Base-by-base conservation (phyloP, 1,140 invertebrate species). In the Drosophila tani region DNA sequence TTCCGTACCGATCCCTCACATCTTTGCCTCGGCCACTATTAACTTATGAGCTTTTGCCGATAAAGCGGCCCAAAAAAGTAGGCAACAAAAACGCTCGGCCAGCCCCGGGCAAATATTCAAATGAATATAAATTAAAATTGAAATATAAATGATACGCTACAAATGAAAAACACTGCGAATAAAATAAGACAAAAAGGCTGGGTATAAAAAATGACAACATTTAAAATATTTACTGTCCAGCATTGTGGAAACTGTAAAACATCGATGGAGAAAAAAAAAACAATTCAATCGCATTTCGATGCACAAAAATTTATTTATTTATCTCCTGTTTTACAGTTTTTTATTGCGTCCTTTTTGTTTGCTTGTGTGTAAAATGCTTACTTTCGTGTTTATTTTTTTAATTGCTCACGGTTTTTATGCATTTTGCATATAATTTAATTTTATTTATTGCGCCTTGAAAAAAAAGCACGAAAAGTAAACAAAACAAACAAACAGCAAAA, bases 91-190 rank as follows among this genome's bases (percentile, higher is more conserved):
- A 45, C 17, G 9, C 1, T 4, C 19, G n/a, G 5, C 17, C n/a
- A 19, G 27, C 24, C 50, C 24, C 27, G 6, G 35, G 63, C 46
- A 65, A 78, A 71, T 66, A 63, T 82, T 79, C 64, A 71, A 79
- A 69, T 73, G 80, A 82, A 87, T 83, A 87, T 87, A 88, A 83
- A 87, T 87, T 88, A 81, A 87, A 83, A 88, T 83, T 83, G 84
- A 87, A 87, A 79, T 87, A 87, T 87, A 88, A 88, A 87, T 87
- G 85, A 77, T 81, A 76, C 77, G 45, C 35, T 35, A 35, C 58
- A 43, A 69, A 60, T 50, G 56, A 29, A 73, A 70, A 78, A 79
- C 51, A 71, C 41, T 40, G 67, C 24, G 35, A 55, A 55, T 53
- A 58, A 71, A 73, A 47, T 40, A 50, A 29, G 4, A 35, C 21